Evolutionary conservation across 2,113 vertebrate species (phyloP).

Genomic region (Archilochus colubris): DNA sequence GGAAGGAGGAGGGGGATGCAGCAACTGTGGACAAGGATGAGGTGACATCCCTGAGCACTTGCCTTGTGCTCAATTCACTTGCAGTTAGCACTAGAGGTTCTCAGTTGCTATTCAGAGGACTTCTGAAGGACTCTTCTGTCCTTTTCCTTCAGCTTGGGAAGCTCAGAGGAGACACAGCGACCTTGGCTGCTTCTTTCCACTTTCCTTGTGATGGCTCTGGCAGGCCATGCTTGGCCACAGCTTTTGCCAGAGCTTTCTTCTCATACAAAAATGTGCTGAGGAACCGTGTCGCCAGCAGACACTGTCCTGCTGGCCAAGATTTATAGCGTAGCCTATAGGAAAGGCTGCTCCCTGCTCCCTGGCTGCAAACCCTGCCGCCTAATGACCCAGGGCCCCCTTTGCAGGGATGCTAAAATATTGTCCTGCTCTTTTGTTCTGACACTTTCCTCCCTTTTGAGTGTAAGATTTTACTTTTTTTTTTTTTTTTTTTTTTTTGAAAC

Average conservation of each 20-base stretch:
- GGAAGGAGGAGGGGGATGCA: background rate
- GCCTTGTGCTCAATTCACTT: background rate
- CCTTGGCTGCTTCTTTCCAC: constrained; percentile 3
- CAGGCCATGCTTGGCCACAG: background rate
- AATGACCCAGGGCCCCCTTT: background rate
- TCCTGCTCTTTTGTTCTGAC: background rate
- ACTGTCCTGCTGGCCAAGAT: rapidly evolving
- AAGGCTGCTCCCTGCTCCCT: background rate
- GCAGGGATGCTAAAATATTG: background rate
- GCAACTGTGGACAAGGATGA: rapidly evolving
- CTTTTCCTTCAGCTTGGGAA: background rate
- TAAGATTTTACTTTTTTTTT: background rate
- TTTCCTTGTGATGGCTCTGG: constrained; percentile 2
- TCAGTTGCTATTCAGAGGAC: background rate
- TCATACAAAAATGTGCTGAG: background rate
- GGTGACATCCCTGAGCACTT: background rate
- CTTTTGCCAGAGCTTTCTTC: constrained; percentile 12
- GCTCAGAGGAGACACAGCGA: background rate
- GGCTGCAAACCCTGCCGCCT: background rate
- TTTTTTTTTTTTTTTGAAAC: background rate
- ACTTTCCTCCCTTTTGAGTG: background rate
- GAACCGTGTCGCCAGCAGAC: background rate
- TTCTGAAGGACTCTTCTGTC: background rate
- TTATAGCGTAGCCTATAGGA: background rate
- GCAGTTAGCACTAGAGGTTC: background rate